These are phyloP conservation scores for Todus mexicanus DNA, from an alignment of 2,797 vertebrate genomes.

Conservation along the genomic window DNA sequence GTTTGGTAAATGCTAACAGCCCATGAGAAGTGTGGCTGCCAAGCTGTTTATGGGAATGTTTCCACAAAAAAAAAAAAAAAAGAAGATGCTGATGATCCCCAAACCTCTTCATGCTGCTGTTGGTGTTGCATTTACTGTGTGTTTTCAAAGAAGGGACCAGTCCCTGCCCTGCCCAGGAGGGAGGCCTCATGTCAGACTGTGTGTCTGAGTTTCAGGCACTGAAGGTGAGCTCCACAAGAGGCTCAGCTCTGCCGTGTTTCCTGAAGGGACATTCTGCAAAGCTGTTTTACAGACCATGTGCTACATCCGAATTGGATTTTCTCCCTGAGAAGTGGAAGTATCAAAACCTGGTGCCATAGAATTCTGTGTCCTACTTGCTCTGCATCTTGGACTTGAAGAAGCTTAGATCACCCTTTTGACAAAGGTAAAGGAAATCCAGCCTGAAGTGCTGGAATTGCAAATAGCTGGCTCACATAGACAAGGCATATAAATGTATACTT, in stretches of 20 bases:
- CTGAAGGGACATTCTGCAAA: neutral
- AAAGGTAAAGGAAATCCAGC: neutral
- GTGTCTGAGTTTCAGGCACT: neutral
- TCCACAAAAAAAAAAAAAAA: neutral
- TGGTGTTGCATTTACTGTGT: neutral
- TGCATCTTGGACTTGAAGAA: neutral
- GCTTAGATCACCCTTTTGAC: neutral
- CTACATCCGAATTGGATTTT: neutral
- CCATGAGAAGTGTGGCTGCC: neutral
- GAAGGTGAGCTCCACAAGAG: neutral
- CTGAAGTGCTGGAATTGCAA: neutral
- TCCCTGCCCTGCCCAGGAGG: neutral
- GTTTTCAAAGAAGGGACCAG: neutral
- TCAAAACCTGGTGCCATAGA: neutral
- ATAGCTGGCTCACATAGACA: neutral
- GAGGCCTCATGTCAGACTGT: neutral
- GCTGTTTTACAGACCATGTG: neutral
- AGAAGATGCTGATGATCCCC: neutral
- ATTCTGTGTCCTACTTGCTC: neutral
- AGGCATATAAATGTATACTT: neutral
- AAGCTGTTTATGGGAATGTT: neutral
- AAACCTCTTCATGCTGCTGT: neutral
- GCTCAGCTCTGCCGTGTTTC: neutral
- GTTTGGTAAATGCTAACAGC: neutral
- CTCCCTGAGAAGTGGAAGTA: neutral